Conservation (phyloP, 2,113 vertebrate species). For the Phrynocephalus versicolor region DNA sequence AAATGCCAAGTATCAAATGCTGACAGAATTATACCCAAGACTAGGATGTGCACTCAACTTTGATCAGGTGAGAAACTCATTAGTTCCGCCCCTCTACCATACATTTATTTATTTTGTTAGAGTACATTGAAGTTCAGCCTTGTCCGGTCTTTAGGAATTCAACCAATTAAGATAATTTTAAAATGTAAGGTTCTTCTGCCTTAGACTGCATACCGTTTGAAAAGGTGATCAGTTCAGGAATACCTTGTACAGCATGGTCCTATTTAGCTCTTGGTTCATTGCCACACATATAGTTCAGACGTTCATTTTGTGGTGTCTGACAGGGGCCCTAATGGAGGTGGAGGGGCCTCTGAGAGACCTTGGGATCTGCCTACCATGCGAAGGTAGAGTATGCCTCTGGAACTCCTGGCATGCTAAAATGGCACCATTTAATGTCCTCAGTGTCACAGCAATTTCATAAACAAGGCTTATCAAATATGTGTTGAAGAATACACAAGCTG, state of each 20-base stretch:
- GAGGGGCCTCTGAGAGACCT: no score
- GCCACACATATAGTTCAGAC: no score
- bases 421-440: neutral
- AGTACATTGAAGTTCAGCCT: neutral
- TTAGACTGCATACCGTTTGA: neutral
- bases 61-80: no score
- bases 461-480: neutral
- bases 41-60: neutral
- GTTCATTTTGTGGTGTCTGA: no score
- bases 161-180: constrained; percentile 2
- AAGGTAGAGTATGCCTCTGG: neutral
- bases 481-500: neutral
- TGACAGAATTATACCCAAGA: no score
- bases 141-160: constrained; percentile 18
- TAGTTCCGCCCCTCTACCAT: no score
- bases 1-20: no score
- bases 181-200: neutral
- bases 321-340: no score
- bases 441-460: neutral
- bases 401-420: neutral
- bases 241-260: no score
- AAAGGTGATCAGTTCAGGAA: neutral
- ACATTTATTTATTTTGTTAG: neutral
- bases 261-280: no score
- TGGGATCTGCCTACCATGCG: no score